Evolutionary conservation across 2,888 invertebrate species (phyloP).

Genomic region (Dasysyrphus albostriatus): DNA sequence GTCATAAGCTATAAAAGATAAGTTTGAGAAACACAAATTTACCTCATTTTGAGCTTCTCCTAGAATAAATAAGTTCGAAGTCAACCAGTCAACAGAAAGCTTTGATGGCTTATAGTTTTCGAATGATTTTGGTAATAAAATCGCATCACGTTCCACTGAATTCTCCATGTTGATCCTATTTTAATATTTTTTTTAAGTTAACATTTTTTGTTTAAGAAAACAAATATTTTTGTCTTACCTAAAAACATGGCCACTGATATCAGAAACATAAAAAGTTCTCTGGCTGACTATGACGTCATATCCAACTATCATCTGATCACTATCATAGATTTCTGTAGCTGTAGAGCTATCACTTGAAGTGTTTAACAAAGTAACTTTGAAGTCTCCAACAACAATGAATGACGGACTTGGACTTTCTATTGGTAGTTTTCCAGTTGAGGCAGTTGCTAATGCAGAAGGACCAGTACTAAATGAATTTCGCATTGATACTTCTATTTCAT

Average conservation of each 20-base stretch:
- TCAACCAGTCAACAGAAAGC: conserved; percentile 95
- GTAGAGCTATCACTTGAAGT: conserved; percentile 80
- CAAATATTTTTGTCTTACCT: conserved; percentile 79
- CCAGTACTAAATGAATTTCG: conserved; percentile 92
- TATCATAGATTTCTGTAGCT: conserved; percentile 78
- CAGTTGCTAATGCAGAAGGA: conserved; percentile 87
- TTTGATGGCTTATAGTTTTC: conserved; percentile 87
- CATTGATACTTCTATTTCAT: conserved; percentile 91
- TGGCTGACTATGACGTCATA: conserved; percentile 91
- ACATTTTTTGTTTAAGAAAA: neutral
- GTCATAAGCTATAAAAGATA: conserved; percentile 62
- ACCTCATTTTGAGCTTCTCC: conserved; percentile 87
- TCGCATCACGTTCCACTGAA: conserved; percentile 79
- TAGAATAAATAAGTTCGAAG: conserved; percentile 92
- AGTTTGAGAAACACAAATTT: conserved; percentile 69
- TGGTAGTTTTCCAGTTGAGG: conserved; percentile 87
- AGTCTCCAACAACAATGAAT: conserved; percentile 88
- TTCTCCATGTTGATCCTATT: conserved; percentile 70
- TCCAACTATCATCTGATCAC: conserved; percentile 85
- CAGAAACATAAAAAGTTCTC: conserved; percentile 90
- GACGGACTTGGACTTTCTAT: conserved; percentile 69
- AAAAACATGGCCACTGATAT: conserved; percentile 87
- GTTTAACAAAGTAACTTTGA: conserved; percentile 88
- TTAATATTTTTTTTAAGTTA: neutral
- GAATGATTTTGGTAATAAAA: conserved; percentile 86